These are phyloP conservation scores for Aspidoscelis tigris DNA, from an alignment of 2,113 vertebrate genomes.

Conservation along the genomic window DNA sequence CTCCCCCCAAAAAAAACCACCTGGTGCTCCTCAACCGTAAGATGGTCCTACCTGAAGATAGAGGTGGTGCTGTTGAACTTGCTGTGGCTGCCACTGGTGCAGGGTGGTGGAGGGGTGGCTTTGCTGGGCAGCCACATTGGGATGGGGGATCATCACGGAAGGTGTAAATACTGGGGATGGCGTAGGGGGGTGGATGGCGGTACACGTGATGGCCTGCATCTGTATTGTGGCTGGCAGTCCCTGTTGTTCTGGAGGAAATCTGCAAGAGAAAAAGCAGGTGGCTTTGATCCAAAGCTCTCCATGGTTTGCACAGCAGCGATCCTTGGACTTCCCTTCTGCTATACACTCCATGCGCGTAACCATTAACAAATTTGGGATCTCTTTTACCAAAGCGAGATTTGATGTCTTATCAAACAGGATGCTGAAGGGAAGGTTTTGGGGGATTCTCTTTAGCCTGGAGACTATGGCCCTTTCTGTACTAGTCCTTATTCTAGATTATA, in stretches of 20 bases:
- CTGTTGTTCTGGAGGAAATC: slow-evolving; percentile 82
- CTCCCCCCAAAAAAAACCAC: too few relatives aligned
- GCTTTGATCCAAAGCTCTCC: not conserved
- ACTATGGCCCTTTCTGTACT: too few relatives aligned
- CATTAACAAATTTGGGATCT: too few relatives aligned
- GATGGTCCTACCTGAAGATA: slow-evolving; percentile 78
- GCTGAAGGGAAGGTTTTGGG: too few relatives aligned
- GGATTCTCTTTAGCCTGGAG: too few relatives aligned
- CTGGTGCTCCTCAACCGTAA: too few relatives aligned
- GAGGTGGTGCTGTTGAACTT: slow-evolving; percentile 78
- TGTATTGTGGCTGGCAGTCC: slow-evolving; percentile 70
- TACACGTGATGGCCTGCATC: slow-evolving; percentile 76
- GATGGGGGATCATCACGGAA: slow-evolving; percentile 78
- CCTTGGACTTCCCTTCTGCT: too few relatives aligned
- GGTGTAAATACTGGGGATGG: slow-evolving; percentile 77
- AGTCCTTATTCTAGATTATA: too few relatives aligned
- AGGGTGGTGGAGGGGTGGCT: slow-evolving; percentile 68
- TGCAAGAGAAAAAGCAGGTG: slow-evolving; percentile 50
- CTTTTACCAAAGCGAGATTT: too few relatives aligned
- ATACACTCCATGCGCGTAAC: too few relatives aligned
- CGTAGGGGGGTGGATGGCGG: slow-evolving; percentile 68
- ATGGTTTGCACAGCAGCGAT: fast-evolving
- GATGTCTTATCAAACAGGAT: too few relatives aligned
- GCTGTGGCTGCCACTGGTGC: slow-evolving; percentile 74
- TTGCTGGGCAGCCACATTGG: slow-evolving; percentile 74